A percentile compares a stretch with the other conserved stretches of the same genome.
Evolutionary conservation across 2,113 vertebrate genomes (phyloP).

Genomic region (Myrmecophaga tridactyla): DNA sequence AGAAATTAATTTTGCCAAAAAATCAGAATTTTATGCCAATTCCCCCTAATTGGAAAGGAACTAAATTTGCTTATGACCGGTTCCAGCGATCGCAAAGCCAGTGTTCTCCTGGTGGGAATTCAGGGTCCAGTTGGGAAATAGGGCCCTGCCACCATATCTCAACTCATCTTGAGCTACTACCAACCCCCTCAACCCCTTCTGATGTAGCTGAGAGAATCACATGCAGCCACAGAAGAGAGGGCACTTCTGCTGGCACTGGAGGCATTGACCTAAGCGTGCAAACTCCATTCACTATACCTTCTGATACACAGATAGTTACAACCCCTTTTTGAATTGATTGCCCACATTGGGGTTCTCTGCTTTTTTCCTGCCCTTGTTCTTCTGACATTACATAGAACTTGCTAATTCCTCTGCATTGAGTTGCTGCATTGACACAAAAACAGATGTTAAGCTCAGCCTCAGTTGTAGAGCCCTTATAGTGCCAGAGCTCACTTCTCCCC

Average conservation of each 20-base stretch:
- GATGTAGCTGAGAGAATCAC: background rate
- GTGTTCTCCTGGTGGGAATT: background rate
- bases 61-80: background rate
- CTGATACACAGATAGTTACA: background rate
- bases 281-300: background rate
- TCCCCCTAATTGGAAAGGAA: background rate
- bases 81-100: background rate
- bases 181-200: background rate
- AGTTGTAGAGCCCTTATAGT: background rate
- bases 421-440: background rate
- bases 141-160: background rate
- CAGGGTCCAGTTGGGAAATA: background rate
- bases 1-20: background rate
- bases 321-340: background rate
- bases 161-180: background rate
- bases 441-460: background rate
- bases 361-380: background rate
- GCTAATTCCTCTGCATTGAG: background rate
- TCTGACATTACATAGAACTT: background rate
- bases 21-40: background rate
- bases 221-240: background rate
- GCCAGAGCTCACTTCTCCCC: background rate
- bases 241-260: background rate
- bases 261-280: background rate
- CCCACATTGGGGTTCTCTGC: background rate